Base-by-base conservation (phyloP, 2,113 vertebrate species). In the Coracopsis vasa region DNA sequence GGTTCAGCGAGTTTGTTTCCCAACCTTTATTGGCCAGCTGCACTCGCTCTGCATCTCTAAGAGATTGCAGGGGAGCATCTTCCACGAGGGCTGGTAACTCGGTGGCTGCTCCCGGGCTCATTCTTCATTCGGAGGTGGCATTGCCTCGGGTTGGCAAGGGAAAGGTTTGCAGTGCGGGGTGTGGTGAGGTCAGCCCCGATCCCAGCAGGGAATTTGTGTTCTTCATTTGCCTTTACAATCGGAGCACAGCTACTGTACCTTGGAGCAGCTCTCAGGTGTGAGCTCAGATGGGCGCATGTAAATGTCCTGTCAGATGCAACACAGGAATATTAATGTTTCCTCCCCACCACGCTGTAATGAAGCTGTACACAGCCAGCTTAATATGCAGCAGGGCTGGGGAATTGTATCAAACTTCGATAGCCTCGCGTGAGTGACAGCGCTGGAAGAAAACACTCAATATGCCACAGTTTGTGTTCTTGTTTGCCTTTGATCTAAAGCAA, bases 151-250 rank as follows among this genome's bases (percentile, higher is more conserved):
- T 98, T 98, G 98, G 98, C 93, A 97, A 98, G 98, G 98, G 98
- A 98, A 97, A 90, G 97, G 91, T 97, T 97, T 93, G 97, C 97
- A 93, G 98, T 96, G 96, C 92, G 98, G 98, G 96, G 98, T 96
- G 97, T 98, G 96, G 97, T 89, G 97, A 98, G 98, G 98, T 98
- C 97, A 98, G 97, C 97, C 97, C 97, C 90, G 94, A 97, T 98
- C 97, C 97, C 97, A 97, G 97, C 96, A 92, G 98, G 98, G 98
- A 98, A 97, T 98, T 98, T 97, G 98, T 98, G 98, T 98, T 98
- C 98, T 98, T 98, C 97, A 98, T 98, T 98, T 98, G 98, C 98
- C 98, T 98, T 98, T 98, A 98, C 97, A 98, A 97, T 98, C 71
- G 97, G 96, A 98, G 94, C 98, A 96, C 94, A 95, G 97, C 97